A percentile compares a stretch with the other conserved stretches of the same genome.
These are phyloP conservation scores for Mimachlamys varia DNA, from an alignment of 2,888 invertebrate genomes.

Conservation along the genomic window DNA sequence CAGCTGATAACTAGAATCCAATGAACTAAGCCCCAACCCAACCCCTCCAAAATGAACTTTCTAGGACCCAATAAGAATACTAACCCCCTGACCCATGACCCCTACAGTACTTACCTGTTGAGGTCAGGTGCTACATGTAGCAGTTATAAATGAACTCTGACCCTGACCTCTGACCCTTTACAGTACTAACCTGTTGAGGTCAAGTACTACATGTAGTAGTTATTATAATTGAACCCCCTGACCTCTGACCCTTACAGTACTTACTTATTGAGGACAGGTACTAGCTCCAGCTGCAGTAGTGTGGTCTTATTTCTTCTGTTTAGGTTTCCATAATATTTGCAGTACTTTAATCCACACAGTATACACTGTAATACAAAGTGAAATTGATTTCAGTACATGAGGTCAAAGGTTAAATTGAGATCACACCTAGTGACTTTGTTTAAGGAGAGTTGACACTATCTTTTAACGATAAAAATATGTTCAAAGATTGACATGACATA, in stretches of 20 bases:
- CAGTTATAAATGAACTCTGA: no score
- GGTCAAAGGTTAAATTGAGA: no score
- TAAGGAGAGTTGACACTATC: no score
- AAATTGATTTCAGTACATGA: not conserved
- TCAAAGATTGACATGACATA: no score
- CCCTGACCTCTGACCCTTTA: not conserved
- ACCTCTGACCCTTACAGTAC: slow-evolving; percentile 39
- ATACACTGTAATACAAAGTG: slow-evolving; percentile 45
- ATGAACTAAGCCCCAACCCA: no score
- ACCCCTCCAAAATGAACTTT: no score
- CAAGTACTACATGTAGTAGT: not conserved
- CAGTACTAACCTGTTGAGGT: slow-evolving; percentile 29
- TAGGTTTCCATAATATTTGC: slow-evolving; percentile 60
- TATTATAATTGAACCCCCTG: not conserved
- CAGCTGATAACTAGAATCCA: no score
- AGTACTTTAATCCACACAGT: slow-evolving; percentile 49
- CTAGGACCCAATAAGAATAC: no score
- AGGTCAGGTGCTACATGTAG: not conserved
- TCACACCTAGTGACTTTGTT: no score
- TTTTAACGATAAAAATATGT: no score
- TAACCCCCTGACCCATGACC: not conserved
- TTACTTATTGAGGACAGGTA: slow-evolving; percentile 67
- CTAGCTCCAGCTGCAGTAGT: slow-evolving; percentile 66
- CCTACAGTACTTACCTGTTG: slow-evolving; percentile 24
- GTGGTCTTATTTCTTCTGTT: slow-evolving; percentile 70